Conservation (phyloP, 2,888 invertebrate species). For the Cephus rjabovi region DNA sequence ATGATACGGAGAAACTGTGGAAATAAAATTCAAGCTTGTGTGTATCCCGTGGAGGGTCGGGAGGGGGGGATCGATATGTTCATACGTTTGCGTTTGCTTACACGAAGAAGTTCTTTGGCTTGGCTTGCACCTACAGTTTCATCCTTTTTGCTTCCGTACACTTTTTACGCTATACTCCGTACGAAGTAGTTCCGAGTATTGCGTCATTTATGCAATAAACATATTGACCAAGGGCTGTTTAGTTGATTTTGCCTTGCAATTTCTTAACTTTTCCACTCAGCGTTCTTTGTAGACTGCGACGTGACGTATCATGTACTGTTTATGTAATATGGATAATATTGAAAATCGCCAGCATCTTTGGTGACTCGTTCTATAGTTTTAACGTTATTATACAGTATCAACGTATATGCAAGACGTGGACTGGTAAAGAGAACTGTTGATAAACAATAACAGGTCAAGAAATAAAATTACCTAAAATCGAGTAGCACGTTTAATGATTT, state of each 20-base stretch:
- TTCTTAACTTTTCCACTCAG: not conserved
- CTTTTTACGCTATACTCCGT: not conserved
- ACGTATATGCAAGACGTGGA: too few species aligned
- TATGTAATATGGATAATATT: not conserved
- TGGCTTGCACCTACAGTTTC: not conserved
- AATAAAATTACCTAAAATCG: not conserved
- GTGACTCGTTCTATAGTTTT: not conserved
- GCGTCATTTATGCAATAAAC: not conserved
- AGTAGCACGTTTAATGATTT: not conserved
- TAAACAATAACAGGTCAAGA: not conserved
- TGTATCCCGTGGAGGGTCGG: too few species aligned
- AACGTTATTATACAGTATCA: too few species aligned
- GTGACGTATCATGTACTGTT: not conserved
- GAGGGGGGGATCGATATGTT: not conserved
- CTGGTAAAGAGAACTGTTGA: too few species aligned
- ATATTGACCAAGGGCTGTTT: not conserved
- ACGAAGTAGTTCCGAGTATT: not conserved
- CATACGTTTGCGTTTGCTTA: not conserved
- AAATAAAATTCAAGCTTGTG: too few species aligned
- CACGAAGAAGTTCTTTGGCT: not conserved
- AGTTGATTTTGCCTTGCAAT: not conserved
- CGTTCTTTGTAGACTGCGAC: not conserved
- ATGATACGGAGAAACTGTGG: too few species aligned
- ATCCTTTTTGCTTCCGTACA: not conserved
- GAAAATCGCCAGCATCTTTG: not conserved